Base-by-base conservation (phyloP, 1,140 invertebrate species). In the Eciton burchellii region DNA sequence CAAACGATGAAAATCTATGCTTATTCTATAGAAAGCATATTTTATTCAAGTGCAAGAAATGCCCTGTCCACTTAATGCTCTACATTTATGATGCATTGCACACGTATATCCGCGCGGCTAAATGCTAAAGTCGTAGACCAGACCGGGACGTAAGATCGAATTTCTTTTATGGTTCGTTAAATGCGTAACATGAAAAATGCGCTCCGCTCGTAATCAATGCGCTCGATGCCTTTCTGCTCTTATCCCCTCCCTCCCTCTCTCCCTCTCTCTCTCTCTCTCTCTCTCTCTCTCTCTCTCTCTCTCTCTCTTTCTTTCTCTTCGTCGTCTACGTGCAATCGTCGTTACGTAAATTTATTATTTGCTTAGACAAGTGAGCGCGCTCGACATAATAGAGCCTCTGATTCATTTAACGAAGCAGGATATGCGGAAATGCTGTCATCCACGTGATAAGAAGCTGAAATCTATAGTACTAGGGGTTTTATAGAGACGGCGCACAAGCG, bases 101-200 rank as follows among this genome's bases (percentile, higher is more conserved):
- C 62, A 29, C 12, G 3, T 49, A 43, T 45, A 26, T 43, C 16
- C 35, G 5, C 26, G 8, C 16, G n/a, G n/a, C 14, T 35, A 43
- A 79, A 56, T 68, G 63, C 47, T 68, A 77, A 19, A 54, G 16
- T 57, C 29, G 29, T 21, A 21, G 24, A 52, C 12, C 45, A 26
- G n/a, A 56, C 11, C 35, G 8, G 5, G n/a, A n/a, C 5, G n/a
- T 24, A 26, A 72, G 35, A 74, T 68, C 35, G 60, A 74, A 84
- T 76, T 59, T 73, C 45, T 73, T 3, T n/a, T 59, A 72, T 19
- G 70, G 79, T 84, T 49, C 62, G 79, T 60, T 84, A 63, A 21
- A 24, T 54, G 16, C 71, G 52, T 35, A 59, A 66, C 3, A 49
- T 14, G 43, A 84, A 82, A 81, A 72, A 29, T 84, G 14, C 12